These are phyloP conservation scores for Cinclus mexicanus DNA, from an alignment of 2,113 vertebrate species.

Conservation along the genomic window DNA sequence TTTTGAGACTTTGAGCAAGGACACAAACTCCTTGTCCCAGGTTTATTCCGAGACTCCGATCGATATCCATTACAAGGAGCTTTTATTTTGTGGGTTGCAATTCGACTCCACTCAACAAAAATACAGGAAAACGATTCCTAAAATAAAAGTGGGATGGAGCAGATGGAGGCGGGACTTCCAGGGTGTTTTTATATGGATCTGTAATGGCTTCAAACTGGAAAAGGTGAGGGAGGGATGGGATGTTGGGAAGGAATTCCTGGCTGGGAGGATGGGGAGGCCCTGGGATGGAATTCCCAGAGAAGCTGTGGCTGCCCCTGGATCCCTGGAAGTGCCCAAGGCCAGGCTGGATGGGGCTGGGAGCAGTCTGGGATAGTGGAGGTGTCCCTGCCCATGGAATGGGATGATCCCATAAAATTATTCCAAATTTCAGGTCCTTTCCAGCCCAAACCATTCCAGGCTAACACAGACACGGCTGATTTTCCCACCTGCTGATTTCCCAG, in stretches of 20 bases:
- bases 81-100: background rate
- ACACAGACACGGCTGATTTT: background rate
- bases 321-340: background rate
- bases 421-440: background rate
- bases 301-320: background rate
- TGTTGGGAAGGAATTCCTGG: background rate
- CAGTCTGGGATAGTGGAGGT: fast-evolving
- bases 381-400: background rate
- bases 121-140: fast-evolving
- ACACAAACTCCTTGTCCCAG: background rate
- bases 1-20: background rate
- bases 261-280: background rate
- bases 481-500: background rate
- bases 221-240: background rate
- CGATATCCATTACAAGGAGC: background rate
- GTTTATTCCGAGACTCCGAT: background rate
- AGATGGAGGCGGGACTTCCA: background rate
- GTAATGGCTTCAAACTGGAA: background rate
- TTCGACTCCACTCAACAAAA: background rate
- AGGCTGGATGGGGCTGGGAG: background rate
- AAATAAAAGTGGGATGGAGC: background rate
- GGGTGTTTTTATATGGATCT: fast-evolving
- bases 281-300: background rate
- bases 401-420: background rate
- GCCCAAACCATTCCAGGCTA: background rate